These are phyloP conservation scores for Acanthornis magna DNA, from an alignment of 2,797 vertebrate species.

Conservation along the genomic window DNA sequence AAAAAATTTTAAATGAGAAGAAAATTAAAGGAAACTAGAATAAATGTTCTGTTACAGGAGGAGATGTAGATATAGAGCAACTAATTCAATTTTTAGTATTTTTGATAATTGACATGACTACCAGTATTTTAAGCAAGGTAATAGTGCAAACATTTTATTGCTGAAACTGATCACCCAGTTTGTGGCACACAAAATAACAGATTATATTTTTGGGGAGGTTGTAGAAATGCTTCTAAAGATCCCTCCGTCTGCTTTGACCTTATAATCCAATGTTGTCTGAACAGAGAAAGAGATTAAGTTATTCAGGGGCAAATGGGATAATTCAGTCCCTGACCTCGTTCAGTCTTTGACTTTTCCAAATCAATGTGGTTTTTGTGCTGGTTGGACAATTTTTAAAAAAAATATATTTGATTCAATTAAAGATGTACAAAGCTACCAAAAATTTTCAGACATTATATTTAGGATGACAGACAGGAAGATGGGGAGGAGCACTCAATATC, in stretches of 20 bases:
- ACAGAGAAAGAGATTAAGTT: conserved; percentile 70
- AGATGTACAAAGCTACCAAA: conserved; percentile 6
- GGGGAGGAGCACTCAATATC: not conserved
- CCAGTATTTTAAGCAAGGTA: not conserved
- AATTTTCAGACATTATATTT: not conserved
- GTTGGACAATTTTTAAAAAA: conserved; percentile 41
- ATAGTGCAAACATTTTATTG: conserved; percentile 32
- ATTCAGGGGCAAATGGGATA: conserved; percentile 63
- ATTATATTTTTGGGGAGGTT: conserved; percentile 38
- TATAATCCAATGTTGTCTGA: conserved; percentile 72
- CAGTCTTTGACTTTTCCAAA: conserved; percentile 55
- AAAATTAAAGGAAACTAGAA: not conserved
- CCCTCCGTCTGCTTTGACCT: conserved; percentile 64
- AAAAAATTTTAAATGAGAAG: not conserved
- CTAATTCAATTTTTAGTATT: not conserved
- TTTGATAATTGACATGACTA: conserved; percentile 19
- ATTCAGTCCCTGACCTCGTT: conserved; percentile 66
- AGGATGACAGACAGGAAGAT: not conserved
- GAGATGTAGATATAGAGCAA: not conserved
- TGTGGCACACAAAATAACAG: conserved; percentile 25
- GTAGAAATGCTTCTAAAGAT: conserved; percentile 63
- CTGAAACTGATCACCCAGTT: conserved; percentile 51
- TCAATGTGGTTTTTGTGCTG: conserved; percentile 59
- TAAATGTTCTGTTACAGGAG: conserved; percentile 6
- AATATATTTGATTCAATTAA: conserved; percentile 46